Evolutionary conservation across 64 coral and sea anemone species (phyloP), one percentile per base, ranked within the genome.

Genomic region (Montipora sp.): DNA sequence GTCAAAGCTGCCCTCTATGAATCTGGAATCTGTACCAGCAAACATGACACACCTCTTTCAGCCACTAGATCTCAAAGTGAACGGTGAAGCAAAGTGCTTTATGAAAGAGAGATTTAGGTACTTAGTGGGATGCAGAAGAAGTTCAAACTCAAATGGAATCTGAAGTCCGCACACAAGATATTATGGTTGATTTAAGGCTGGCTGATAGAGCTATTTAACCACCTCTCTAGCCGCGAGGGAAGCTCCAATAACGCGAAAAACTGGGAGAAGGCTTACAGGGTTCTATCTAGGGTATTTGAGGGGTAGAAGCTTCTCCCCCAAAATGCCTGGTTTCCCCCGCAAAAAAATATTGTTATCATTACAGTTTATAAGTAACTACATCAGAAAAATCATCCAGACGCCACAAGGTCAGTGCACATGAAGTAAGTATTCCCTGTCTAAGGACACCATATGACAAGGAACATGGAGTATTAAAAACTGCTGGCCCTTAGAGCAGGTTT

Each of bases 1-100:
- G 22, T 94, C 85, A 9, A 72, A 89, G 67, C 92, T 93, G 84
- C n/a, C 89, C 15, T 81, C 89, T 51, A 18, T 90, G 78, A 90
- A 90, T 68, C 24, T 90, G 3, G 47, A 81, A 58, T 78, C 49
- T 18, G 77, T 81, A 47, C 59, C 89, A 5, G 46, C 77, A 23
- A 90, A 90, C 47, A 81, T 90, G 88, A 90, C 89, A 19, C 89
- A 90, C 19, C 73, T 91, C 24, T 91, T 94, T 48, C 92, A 89
- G 67, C 85, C 92, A 50, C 50, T 93, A 23, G 78, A 91, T 70
- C 76, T 80, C 8, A 50, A 61, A 3, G 77, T 90, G 4, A 90
- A 90, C 16, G 77, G 83, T 49, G 20, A 69, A 60, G 92, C 92
- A 18, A 93, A 93, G 63, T 18, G 19, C 14, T 93, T 93, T 53